Conservation (phyloP, 2,888 invertebrate genomes). For the Synergus itoensis region DNA sequence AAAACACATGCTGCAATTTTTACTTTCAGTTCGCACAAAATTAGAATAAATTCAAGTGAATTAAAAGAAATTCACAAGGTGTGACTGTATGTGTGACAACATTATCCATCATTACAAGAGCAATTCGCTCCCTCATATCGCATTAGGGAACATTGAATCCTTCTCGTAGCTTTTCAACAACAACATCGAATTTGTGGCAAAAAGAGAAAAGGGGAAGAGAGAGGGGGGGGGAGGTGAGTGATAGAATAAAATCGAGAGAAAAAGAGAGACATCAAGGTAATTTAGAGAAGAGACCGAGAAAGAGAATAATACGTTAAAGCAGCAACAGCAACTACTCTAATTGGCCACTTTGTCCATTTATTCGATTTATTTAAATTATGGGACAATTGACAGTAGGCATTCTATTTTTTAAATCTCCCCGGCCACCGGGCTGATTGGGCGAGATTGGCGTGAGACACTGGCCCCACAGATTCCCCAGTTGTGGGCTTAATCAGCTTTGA, state of each 20-base stretch:
- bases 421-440: constrained; percentile 76
- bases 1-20: neutral
- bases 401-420: constrained; percentile 78
- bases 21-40: neutral
- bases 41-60: neutral
- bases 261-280: constrained; percentile 57
- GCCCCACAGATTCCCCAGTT: constrained; percentile 78
- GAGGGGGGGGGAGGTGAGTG: constrained; percentile 28
- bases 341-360: constrained; percentile 79
- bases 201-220: constrained; percentile 26
- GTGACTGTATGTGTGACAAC: neutral
- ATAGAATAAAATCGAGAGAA: constrained; percentile 45
- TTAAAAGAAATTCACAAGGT: neutral
- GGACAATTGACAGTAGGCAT: constrained; percentile 79
- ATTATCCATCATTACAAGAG: neutral
- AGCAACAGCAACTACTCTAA: constrained; percentile 76
- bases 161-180: constrained; percentile 8
- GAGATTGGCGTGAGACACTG: constrained; percentile 78
- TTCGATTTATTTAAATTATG: constrained; percentile 79
- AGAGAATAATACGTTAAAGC: constrained; percentile 73
- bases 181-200: constrained; percentile 20
- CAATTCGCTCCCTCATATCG: neutral
- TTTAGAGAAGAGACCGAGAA: constrained; percentile 64
- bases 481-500: constrained; percentile 78
- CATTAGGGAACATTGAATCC: constrained; percentile 18